Conservation (phyloP, 2,797 vertebrate genomes). For the Hipposideros larvatus region DNA sequence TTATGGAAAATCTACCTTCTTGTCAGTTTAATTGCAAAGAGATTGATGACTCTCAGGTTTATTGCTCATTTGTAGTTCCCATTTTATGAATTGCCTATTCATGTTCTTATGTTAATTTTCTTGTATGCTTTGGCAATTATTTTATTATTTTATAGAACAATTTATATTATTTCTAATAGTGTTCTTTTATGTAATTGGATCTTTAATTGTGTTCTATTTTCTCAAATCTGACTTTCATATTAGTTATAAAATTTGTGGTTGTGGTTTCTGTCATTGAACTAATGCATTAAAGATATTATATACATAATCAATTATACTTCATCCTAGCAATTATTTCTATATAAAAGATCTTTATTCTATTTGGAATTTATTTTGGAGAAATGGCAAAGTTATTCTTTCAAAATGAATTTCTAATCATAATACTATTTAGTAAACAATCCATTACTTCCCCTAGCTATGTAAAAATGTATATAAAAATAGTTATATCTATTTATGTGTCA, state of each 20-base stretch:
- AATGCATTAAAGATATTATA: neutral
- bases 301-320: neutral
- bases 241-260: neutral
- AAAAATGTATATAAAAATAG: neutral
- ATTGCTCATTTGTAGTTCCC: neutral
- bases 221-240: neutral
- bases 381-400: neutral
- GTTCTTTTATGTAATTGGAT: neutral
- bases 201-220: neutral
- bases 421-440: neutral
- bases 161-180: neutral
- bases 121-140: neutral
- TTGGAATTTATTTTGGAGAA: neutral
- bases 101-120: neutral
- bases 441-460: neutral
- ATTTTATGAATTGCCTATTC: neutral
- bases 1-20: neutral
- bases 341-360: neutral
- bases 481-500: neutral
- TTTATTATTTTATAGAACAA: neutral
- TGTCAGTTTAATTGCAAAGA: constrained; percentile 1
- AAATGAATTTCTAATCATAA: neutral
- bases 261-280: neutral
- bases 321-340: neutral
- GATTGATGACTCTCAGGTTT: neutral